Conservation (phyloP, 1,140 invertebrate genomes). For the Zaprionus nigranus region DNA sequence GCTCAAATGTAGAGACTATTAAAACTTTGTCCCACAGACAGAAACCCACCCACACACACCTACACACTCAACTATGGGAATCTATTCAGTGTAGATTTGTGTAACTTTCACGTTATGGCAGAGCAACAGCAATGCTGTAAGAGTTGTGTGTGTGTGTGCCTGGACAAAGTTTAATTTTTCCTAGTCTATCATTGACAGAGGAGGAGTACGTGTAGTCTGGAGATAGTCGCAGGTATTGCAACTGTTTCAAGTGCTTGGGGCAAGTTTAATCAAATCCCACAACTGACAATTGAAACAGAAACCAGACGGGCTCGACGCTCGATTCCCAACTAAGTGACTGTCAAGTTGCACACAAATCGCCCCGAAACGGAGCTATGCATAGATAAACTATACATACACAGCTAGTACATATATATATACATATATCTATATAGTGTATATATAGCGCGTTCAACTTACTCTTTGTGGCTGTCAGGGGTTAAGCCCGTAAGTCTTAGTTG, state of each 20-base stretch:
- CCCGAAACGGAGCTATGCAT: background rate
- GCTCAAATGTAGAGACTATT: constrained; percentile 77
- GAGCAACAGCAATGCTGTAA: constrained; percentile 14
- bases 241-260: constrained; percentile 23
- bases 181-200: constrained; percentile 2
- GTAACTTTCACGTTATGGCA: constrained; percentile 36
- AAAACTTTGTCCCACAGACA: constrained; percentile 61
- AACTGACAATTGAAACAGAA: constrained; percentile 36
- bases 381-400: background rate
- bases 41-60: constrained; percentile 21
- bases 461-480: constrained; percentile 65
- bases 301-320: constrained; percentile 22
- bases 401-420: background rate
- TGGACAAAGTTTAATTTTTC: constrained; percentile 27
- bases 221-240: constrained; percentile 31
- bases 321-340: constrained; percentile 59
- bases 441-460: constrained; percentile 51
- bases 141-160: constrained; percentile 3
- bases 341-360: constrained; percentile 71
- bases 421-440: background rate
- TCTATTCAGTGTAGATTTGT: constrained; percentile 39
- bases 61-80: constrained; percentile 14
- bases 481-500: constrained; percentile 43
- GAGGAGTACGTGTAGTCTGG: background rate
- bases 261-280: constrained; percentile 36